These are phyloP conservation scores for Notoglanidium macrostoma DNA, from an alignment of 2,797 vertebrate genomes.

Conservation along the genomic window DNA sequence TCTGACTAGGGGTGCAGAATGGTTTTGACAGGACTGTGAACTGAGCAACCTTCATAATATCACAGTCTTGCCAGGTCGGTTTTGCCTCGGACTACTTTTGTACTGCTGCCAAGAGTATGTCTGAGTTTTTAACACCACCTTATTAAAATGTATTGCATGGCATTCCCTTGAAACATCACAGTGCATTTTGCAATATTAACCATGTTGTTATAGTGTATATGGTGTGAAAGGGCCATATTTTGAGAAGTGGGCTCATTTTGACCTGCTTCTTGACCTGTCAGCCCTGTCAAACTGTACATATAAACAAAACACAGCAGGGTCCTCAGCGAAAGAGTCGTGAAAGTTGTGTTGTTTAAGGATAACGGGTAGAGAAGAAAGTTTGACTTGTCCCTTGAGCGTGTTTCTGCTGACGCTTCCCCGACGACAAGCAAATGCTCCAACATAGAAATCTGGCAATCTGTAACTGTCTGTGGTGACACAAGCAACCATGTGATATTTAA, in stretches of 20 bases:
- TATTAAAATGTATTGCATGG: slow-evolving; percentile 20
- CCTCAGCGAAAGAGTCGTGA: not conserved
- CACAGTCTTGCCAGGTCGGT: not conserved
- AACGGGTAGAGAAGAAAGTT: not conserved
- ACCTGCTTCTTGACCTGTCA: not conserved
- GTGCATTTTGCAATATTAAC: not conserved
- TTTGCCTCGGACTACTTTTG: not conserved
- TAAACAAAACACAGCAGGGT: not conserved
- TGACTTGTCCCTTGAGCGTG: not conserved
- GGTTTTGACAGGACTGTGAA: slow-evolving; percentile 19
- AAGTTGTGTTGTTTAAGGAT: slow-evolving; percentile 2
- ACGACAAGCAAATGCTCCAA: not conserved
- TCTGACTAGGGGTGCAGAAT: not conserved
- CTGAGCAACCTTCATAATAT: not conserved
- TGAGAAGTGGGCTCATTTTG: not conserved
- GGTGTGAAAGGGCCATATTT: slow-evolving; percentile 17
- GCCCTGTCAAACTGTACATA: not conserved
- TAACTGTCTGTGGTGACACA: not conserved
- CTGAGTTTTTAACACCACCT: slow-evolving; percentile 8
- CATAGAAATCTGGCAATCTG: not conserved
- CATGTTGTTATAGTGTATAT: not conserved
- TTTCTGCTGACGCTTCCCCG: not conserved
- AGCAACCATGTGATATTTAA: not conserved
- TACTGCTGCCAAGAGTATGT: slow-evolving; percentile 8
- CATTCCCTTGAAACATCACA: slow-evolving; percentile 5